These are phyloP conservation scores for human DNA, from an alignment of 2,113 vertebrate genomes.

Conservation along the genomic window DNA sequence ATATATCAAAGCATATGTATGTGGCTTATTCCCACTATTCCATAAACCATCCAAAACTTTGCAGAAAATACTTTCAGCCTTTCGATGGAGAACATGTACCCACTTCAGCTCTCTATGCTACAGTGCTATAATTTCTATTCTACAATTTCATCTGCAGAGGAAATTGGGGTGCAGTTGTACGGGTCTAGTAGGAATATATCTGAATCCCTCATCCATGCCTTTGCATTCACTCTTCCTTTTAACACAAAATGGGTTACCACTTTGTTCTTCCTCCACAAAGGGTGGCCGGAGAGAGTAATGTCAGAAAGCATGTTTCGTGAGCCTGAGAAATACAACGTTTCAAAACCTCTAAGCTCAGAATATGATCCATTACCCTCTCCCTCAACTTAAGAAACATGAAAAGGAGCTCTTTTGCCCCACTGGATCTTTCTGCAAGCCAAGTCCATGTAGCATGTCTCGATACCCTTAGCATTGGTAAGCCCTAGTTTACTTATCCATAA, in stretches of 20 bases:
- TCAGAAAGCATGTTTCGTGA: neutral
- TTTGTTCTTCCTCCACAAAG: neutral
- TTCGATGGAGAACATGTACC: neutral
- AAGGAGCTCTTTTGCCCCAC: neutral
- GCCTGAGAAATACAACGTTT: neutral
- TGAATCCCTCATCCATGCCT: neutral
- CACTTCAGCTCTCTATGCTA: neutral
- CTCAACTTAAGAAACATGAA: neutral
- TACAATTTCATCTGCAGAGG: neutral
- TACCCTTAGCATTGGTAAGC: neutral
- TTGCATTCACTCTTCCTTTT: neutral
- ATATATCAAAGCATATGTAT: neutral
- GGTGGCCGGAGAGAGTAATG: neutral
- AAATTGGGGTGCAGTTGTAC: neutral
- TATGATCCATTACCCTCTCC: neutral
- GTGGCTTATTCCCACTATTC: neutral
- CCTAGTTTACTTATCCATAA: neutral
- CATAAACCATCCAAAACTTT: neutral
- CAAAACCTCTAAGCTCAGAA: neutral
- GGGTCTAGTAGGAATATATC: neutral
- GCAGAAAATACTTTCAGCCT: neutral
- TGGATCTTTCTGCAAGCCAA: neutral
- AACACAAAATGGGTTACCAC: neutral
- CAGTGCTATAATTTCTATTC: neutral
- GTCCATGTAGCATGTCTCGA: neutral